These are phyloP conservation scores for Micromesistius poutassou DNA, from an alignment of 2,797 vertebrate species.

Conservation along the genomic window DNA sequence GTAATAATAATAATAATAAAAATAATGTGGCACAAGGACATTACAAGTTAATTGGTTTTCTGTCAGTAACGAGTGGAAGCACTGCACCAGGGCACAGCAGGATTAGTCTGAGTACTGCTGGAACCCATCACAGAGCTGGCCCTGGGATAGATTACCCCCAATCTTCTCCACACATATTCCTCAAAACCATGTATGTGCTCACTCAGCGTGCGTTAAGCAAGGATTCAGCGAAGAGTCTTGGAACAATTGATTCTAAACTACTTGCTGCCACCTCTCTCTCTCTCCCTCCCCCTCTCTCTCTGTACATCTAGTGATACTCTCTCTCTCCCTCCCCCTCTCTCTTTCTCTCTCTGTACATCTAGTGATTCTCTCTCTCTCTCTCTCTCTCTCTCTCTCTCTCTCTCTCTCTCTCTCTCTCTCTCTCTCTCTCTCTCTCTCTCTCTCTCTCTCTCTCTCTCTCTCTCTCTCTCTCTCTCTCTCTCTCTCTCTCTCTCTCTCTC, in stretches of 20 bases:
- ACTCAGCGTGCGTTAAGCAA: neutral
- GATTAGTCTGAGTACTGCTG: conserved; percentile 54
- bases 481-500: conserved; percentile 8
- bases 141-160: conserved; percentile 44
- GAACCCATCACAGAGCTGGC: conserved; percentile 48
- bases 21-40: conserved; percentile 18
- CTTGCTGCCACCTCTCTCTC: neutral
- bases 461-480: conserved; percentile 18
- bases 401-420: conserved; percentile 8
- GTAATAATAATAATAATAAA: neutral
- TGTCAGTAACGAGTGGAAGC: conserved; percentile 13
- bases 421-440: conserved; percentile 14
- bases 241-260: neutral
- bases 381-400: conserved; percentile 6
- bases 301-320: too few relatives aligned
- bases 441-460: conserved; percentile 24
- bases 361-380: conserved; percentile 28
- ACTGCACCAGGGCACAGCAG: conserved; percentile 41
- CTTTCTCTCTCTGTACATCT: neutral
- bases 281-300: neutral
- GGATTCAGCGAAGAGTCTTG: too few relatives aligned
- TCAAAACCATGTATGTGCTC: conserved; percentile 18
- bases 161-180: conserved; percentile 47
- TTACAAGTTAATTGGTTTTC: conserved; percentile 39
- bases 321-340: conserved; percentile 17